Conservation (phyloP, 2,113 vertebrate genomes). For the Triplophysa rosa region DNA sequence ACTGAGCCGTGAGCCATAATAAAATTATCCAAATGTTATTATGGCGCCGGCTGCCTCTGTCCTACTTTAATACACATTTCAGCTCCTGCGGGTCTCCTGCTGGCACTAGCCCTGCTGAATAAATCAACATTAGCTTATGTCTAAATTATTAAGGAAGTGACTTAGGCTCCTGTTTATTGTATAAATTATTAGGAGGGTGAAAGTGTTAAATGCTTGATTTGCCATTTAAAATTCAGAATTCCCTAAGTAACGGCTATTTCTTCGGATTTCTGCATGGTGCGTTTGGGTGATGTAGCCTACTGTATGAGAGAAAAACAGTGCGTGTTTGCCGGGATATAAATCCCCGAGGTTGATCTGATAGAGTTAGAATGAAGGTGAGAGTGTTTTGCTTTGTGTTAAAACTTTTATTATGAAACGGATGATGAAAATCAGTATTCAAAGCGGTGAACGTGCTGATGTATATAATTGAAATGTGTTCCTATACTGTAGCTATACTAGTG, state of each 20-base stretch:
- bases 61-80: slow-evolving; percentile 99
- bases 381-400: not conserved
- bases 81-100: slow-evolving; percentile 86
- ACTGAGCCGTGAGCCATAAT: slow-evolving; percentile 99
- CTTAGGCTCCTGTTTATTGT: slow-evolving; percentile 98
- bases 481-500: no score
- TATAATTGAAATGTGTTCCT: no score
- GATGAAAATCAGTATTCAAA: not conserved
- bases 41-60: slow-evolving; percentile 99
- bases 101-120: slow-evolving; percentile 97
- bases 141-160: slow-evolving; percentile 99
- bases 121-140: slow-evolving; percentile 99
- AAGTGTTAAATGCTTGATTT: slow-evolving; percentile 78
- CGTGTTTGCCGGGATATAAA: not conserved
- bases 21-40: slow-evolving; percentile 99
- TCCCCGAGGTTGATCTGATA: not conserved
- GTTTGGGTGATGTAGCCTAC: not conserved
- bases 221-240: slow-evolving; percentile 29
- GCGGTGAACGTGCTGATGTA: no score
- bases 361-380: not conserved
- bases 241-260: slow-evolving; percentile 27
- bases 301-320: not conserved
- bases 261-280: not conserved
- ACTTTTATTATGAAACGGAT: not conserved
- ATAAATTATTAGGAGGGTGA: slow-evolving; percentile 96